Percentiles rank a stretch among this genome's conserved stretches.
Evolutionary conservation across 1,140 invertebrate species (phyloP).

Genomic region (Saccostrea echinata): DNA sequence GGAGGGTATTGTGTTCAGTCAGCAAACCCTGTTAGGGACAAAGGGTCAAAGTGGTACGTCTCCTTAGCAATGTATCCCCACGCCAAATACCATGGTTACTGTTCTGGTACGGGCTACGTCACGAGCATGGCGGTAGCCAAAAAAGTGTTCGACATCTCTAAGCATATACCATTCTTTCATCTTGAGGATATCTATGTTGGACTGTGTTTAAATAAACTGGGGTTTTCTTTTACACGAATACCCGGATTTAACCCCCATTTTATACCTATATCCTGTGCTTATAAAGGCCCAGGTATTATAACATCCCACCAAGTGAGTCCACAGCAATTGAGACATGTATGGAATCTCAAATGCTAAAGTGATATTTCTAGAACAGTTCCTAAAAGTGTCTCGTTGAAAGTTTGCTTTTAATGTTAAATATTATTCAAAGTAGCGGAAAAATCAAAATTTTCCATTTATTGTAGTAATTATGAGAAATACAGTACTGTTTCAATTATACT

Average conservation of each 20-base stretch:
- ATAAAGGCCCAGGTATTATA: slow-evolving; percentile 18
- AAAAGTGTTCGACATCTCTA: slow-evolving; percentile 69
- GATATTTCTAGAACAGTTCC: too few species aligned
- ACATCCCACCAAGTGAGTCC: slow-evolving; percentile 52
- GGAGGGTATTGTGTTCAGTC: slow-evolving; percentile 49
- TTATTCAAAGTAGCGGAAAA: too few species aligned
- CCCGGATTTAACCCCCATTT: slow-evolving; percentile 52
- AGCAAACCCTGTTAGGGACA: slow-evolving; percentile 63
- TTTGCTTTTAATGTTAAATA: too few species aligned
- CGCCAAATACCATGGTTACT: slow-evolving; percentile 77
- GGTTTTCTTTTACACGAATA: slow-evolving; percentile 42
- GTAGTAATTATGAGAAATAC: too few species aligned
- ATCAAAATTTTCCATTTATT: too few species aligned
- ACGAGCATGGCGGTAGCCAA: slow-evolving; percentile 74
- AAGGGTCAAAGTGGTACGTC: slow-evolving; percentile 78
- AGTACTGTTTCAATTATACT: too few species aligned
- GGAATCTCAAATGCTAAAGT: slow-evolving; percentile 50
- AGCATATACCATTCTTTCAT: slow-evolving; percentile 73
- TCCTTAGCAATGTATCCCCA: slow-evolving; percentile 72
- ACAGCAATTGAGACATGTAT: slow-evolving; percentile 39
- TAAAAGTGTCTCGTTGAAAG: too few species aligned
- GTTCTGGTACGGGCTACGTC: slow-evolving; percentile 78
- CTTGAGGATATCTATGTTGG: slow-evolving; percentile 78
- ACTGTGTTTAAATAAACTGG: slow-evolving; percentile 61
- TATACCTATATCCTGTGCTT: slow-evolving; percentile 29